These are phyloP conservation scores for Watsonalla cultraria DNA, from an alignment of 2,888 invertebrate genomes.

Conservation along the genomic window DNA sequence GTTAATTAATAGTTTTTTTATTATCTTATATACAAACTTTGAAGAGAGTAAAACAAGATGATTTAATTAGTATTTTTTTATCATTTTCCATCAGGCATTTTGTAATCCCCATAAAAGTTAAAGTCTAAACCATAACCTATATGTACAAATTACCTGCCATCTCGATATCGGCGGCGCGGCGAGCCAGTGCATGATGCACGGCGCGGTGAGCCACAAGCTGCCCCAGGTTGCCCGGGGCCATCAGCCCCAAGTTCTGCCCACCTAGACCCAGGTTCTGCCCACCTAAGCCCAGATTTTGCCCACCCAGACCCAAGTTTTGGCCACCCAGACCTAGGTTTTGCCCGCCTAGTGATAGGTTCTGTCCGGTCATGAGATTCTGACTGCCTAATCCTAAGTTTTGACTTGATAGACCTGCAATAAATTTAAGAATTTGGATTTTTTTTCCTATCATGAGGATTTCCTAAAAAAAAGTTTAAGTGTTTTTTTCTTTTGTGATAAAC, in stretches of 20 bases:
- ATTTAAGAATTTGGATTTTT: too few species aligned
- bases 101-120: too few species aligned
- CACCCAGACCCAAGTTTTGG: slow-evolving; percentile 43
- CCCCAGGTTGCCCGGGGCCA: slow-evolving; percentile 50
- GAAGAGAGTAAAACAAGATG: too few species aligned
- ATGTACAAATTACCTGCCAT: slow-evolving; percentile 31
- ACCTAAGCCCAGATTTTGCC: slow-evolving; percentile 38
- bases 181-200: slow-evolving; percentile 66
- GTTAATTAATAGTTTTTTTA: too few species aligned
- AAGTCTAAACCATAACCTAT: too few species aligned
- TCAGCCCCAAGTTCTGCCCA: slow-evolving; percentile 50
- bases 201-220: slow-evolving; percentile 58
- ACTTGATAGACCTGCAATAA: slow-evolving; percentile 48
- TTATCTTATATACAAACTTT: too few species aligned
- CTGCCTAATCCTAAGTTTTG: slow-evolving; percentile 47
- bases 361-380: slow-evolving; percentile 47
- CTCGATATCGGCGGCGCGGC: slow-evolving; percentile 61
- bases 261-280: slow-evolving; percentile 41
- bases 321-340: slow-evolving; percentile 34
- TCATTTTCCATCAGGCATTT: too few species aligned
- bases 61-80: too few species aligned
- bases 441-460: too few species aligned
- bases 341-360: slow-evolving; percentile 7
- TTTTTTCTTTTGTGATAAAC: too few species aligned
- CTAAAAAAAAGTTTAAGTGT: too few species aligned